phyloP scores from a whole-genome alignment of 2,888 invertebrate species.

The Watsonalla binaria region DNA sequence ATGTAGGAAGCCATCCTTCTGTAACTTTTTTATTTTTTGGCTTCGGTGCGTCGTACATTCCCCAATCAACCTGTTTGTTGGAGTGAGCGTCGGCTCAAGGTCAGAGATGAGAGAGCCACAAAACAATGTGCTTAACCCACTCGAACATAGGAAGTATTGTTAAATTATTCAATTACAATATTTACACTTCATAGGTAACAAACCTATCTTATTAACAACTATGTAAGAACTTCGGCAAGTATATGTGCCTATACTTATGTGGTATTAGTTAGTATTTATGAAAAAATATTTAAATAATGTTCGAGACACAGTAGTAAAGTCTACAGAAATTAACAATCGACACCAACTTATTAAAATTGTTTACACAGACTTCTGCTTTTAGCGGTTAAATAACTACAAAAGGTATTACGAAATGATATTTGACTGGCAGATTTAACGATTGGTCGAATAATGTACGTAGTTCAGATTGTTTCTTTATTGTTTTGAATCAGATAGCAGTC shows the following conservation, averaged over 20 bases:
- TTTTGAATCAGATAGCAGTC: neutral
- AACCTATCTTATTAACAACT: no score
- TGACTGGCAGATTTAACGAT: neutral
- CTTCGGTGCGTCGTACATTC: constrained; percentile 32
- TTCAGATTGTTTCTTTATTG: neutral
- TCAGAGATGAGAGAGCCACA: constrained; percentile 48
- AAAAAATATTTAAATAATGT: no score
- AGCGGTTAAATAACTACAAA: neutral
- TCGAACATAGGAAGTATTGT: constrained; percentile 10
- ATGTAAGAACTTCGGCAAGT: no score
- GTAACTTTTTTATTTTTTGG: neutral
- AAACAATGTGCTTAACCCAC: constrained; percentile 23
- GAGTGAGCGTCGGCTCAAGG: constrained; percentile 61
- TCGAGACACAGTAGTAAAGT: no score
- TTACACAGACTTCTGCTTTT: neutral
- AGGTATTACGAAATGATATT: neutral
- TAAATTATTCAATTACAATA: neutral
- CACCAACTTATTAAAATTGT: neutral
- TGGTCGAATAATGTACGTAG: neutral
- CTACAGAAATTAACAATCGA: neutral
- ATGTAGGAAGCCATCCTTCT: no score
- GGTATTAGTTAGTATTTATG: no score
- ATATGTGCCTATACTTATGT: no score
- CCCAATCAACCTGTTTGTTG: constrained; percentile 50
- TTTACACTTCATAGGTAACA: neutral